Evolutionary conservation across 1,140 invertebrate genomes (phyloP).

Genomic region (Pseudomyrmex flavicornis): DNA sequence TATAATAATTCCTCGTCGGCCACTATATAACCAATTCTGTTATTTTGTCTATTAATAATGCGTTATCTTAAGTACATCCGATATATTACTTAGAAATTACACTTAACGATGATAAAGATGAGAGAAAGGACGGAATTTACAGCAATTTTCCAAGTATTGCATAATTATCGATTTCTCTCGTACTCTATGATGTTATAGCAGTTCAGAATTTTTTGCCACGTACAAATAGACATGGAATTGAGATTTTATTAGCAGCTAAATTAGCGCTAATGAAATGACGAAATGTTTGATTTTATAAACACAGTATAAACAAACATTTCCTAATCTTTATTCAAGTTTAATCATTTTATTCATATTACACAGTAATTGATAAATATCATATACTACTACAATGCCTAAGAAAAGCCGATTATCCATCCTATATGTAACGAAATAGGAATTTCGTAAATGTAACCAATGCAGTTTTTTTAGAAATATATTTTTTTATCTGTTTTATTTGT

Average conservation of each 20-base stretch:
- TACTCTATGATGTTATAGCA: constrained; percentile 33
- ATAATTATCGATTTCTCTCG: constrained; percentile 54
- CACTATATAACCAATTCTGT: constrained; percentile 17
- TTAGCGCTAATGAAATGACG: background rate
- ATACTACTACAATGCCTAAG: constrained; percentile 7
- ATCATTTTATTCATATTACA: constrained; percentile 43
- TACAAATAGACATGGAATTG: constrained; percentile 27
- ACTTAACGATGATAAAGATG: background rate
- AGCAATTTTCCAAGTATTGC: constrained; percentile 8
- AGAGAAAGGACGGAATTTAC: background rate
- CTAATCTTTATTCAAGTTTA: constrained; percentile 42
- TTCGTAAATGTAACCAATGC: constrained; percentile 13
- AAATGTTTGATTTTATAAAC: background rate
- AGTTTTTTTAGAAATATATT: constrained; percentile 48
- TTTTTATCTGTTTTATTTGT: background rate
- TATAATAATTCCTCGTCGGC: constrained; percentile 8
- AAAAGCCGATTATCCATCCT: constrained; percentile 39
- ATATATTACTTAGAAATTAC: constrained; percentile 41
- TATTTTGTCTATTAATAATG: constrained; percentile 33
- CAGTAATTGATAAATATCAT: constrained; percentile 36
- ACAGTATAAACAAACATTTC: background rate
- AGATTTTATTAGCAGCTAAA: constrained; percentile 29
- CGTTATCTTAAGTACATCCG: constrained; percentile 10
- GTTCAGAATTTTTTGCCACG: constrained; percentile 26
- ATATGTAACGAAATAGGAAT: constrained; percentile 52